Evolutionary conservation across 2,113 vertebrate species (phyloP).

Genomic region (Aythya baeri): DNA sequence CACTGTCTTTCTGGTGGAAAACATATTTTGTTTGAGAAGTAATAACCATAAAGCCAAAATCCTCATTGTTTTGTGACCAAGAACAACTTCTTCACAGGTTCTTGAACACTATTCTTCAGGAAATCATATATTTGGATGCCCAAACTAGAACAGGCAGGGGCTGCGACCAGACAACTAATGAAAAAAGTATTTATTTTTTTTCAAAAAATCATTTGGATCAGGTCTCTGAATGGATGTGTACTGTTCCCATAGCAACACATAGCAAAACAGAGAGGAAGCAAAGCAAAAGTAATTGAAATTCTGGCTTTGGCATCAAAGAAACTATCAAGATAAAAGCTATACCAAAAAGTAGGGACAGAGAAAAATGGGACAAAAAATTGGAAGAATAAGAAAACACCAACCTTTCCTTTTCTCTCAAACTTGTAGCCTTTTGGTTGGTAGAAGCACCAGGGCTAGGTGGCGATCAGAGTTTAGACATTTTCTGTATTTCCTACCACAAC

Average conservation of each 20-base stretch:
- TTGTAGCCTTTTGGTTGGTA: not conserved
- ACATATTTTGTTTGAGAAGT: not conserved
- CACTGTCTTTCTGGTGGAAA: not conserved
- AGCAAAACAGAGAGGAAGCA: not conserved
- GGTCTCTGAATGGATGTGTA: constrained; percentile 8
- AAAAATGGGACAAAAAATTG: not conserved
- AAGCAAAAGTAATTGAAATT: constrained; percentile 8
- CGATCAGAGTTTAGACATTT: not conserved
- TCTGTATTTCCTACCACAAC: not conserved
- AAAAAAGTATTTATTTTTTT: not conserved
- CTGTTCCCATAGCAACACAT: constrained; percentile 40
- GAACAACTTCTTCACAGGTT: not conserved
- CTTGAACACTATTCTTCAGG: not conserved
- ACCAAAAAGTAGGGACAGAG: not conserved
- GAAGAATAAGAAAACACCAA: not conserved
- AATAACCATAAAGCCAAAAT: not conserved
- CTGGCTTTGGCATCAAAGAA: not conserved
- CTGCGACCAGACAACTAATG: not conserved
- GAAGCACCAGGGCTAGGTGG: not conserved
- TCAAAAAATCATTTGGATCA: constrained; percentile 2
- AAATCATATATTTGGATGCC: not conserved
- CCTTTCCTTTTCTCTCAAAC: not conserved
- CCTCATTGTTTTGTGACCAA: not conserved
- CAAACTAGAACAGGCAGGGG: not conserved
- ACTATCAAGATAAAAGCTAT: not conserved